These are phyloP conservation scores for Sebastes diaconus DNA, from an alignment of 2,797 vertebrate genomes.

Conservation along the genomic window DNA sequence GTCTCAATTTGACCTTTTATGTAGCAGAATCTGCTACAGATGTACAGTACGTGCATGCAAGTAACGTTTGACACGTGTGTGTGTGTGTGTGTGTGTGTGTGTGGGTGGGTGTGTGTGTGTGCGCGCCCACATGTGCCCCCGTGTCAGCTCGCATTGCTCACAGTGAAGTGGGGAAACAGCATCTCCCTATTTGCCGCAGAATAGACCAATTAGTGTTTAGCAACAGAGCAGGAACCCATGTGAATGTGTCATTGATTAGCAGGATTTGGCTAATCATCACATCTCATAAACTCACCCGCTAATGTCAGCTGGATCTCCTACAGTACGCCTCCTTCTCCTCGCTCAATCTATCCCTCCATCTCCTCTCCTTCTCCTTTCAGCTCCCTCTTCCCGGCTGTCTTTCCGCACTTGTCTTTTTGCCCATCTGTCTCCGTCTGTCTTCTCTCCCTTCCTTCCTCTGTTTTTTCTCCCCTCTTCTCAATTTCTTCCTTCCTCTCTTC, in stretches of 20 bases:
- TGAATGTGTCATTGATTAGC: constrained; percentile 89
- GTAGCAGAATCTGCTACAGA: constrained; percentile 74
- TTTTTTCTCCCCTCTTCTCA: constrained; percentile 69
- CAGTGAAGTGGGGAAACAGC: constrained; percentile 82
- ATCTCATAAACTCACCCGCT: constrained; percentile 78
- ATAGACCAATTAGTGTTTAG: constrained; percentile 87
- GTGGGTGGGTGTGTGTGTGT: constrained; percentile 15
- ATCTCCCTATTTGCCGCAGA: constrained; percentile 82
- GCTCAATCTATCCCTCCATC: constrained; percentile 59
- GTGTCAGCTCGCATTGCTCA: constrained; percentile 71
- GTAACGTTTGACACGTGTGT: constrained; percentile 39
- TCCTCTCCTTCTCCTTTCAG: constrained; percentile 65
- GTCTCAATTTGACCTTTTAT: constrained; percentile 83
- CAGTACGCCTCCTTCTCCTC: constrained; percentile 67
- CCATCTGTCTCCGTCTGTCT: constrained; percentile 73
- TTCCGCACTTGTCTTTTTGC: constrained; percentile 74
- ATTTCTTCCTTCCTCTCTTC: constrained; percentile 73
- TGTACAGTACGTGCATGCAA: constrained; percentile 74
- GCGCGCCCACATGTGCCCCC: constrained; percentile 59
- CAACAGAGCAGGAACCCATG: constrained; percentile 84
- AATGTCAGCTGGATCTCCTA: constrained; percentile 80
- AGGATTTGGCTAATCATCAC: constrained; percentile 85
- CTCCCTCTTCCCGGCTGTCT: constrained; percentile 66
- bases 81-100: constrained; percentile 7
- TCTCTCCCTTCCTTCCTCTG: constrained; percentile 71